phyloP scores from a whole-genome alignment of 1,140 invertebrate species.

The Caenorhabditis remanei region DNA sequence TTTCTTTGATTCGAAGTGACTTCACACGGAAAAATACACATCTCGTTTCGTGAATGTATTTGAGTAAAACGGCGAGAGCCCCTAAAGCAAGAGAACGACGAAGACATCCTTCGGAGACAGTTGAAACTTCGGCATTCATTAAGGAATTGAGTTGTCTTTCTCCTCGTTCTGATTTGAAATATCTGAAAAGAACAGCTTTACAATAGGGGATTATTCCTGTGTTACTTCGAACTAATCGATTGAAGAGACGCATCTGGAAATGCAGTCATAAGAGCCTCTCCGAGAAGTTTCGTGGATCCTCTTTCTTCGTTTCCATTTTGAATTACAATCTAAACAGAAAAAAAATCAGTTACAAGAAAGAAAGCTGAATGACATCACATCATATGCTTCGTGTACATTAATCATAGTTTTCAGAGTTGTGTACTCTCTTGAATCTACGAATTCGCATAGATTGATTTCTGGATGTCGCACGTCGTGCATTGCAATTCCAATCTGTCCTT shows the following conservation, averaged over 20 bases:
- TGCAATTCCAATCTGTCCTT: constrained; percentile 56
- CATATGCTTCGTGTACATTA: constrained; percentile 50
- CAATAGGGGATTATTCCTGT: background rate
- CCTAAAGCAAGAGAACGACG: constrained; percentile 10
- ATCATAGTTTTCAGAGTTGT: constrained; percentile 49
- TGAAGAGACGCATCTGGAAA: constrained; percentile 44
- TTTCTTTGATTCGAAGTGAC: constrained; percentile 86
- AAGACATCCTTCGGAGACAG: constrained; percentile 31
- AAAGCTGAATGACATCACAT: background rate
- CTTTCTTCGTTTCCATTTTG: constrained; percentile 43
- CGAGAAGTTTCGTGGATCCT: constrained; percentile 32
- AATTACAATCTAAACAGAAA: constrained; percentile 33
- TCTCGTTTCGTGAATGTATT: constrained; percentile 84
- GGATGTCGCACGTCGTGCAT: constrained; percentile 40
- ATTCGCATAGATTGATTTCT: constrained; percentile 51
- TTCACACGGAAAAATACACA: constrained; percentile 85
- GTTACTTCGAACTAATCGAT: background rate
- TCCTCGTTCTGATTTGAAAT: constrained; percentile 45
- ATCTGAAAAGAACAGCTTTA: constrained; percentile 18
- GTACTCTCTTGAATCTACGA: constrained; percentile 55
- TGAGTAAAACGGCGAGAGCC: constrained; percentile 50
- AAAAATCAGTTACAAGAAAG: background rate
- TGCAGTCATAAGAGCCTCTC: constrained; percentile 31
- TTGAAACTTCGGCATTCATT: constrained; percentile 55
- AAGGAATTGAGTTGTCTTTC: constrained; percentile 12